A percentile compares a stretch with the other conserved stretches of the same genome.
Evolutionary conservation across 2,888 invertebrate species (phyloP).

Genomic region (Euzetes globulus): DNA sequence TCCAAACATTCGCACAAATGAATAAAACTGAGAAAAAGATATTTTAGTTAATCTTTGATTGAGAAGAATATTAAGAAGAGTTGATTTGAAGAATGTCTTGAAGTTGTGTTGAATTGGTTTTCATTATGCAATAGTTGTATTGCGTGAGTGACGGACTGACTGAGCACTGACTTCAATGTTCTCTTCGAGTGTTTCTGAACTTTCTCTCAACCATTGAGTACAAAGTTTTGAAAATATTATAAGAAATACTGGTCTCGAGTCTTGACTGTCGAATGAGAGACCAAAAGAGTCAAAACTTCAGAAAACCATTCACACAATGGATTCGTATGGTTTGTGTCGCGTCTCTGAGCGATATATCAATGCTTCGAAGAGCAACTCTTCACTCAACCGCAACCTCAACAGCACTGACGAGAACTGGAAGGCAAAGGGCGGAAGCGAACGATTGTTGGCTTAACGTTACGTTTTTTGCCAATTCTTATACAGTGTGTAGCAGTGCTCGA

Average conservation of each 20-base stretch:
- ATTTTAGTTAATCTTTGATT: background rate
- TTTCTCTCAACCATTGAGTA: conserved; percentile 26
- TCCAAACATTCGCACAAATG: background rate
- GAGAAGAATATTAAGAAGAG: background rate
- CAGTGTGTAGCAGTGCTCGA: conserved; percentile 7
- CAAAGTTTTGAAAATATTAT: background rate
- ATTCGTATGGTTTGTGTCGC: background rate
- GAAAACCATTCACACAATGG: background rate
- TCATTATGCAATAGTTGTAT: conserved; percentile 5
- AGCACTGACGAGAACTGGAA: conserved; percentile 9
- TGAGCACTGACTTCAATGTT: background rate
- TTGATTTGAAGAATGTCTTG: background rate
- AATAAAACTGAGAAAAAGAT: background rate
- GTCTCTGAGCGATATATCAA: conserved; percentile 1
- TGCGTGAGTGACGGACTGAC: background rate
- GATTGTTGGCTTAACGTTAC: conserved; percentile 19
- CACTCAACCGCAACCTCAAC: conserved; percentile 28
- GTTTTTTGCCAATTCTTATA: background rate
- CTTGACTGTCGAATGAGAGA: background rate
- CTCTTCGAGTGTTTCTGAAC: conserved; percentile 16
- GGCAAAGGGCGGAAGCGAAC: conserved; percentile 26
- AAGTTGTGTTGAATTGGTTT: conserved; percentile 5
- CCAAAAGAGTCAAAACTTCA: background rate
- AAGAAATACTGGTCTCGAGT: background rate
- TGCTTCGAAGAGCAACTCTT: conserved; percentile 23